Percentiles rank a stretch among this genome's conserved stretches.
Evolutionary conservation across 1,140 invertebrate species (phyloP).

Genomic region (Caerostris extrusa): DNA sequence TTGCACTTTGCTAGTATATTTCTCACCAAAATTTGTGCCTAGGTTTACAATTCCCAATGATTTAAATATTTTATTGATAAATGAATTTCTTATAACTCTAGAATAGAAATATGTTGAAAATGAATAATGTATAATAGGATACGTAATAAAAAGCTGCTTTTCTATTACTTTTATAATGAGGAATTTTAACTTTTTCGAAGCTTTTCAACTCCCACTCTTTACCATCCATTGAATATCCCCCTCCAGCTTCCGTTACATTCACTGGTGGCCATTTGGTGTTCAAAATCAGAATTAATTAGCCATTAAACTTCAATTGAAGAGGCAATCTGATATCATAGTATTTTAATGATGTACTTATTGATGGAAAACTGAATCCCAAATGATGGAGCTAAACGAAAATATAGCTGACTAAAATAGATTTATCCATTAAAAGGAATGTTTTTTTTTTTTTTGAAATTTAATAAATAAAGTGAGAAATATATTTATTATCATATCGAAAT

Average conservation of each 20-base stretch:
- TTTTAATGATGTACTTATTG: constrained; percentile 3
- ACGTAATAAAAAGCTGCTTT: neutral
- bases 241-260: neutral
- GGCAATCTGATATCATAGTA: neutral
- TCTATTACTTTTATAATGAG: neutral
- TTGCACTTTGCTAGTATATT: no score
- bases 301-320: constrained; percentile 14
- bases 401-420: neutral
- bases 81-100: no score
- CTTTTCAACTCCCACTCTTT: neutral
- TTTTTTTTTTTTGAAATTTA: no score
- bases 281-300: constrained; percentile 21
- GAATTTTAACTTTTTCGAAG: neutral
- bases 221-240: neutral
- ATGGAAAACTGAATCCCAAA: neutral
- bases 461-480: no score
- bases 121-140: no score
- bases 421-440: no score
- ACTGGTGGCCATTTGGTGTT: neutral
- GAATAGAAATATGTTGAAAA: neutral
- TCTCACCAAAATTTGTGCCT: no score
- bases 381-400: neutral
- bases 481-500: no score
- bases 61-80: no score
- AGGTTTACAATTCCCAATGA: no score